Conservation (phyloP, 2,113 vertebrate genomes). For the Donacobius atricapilla region DNA sequence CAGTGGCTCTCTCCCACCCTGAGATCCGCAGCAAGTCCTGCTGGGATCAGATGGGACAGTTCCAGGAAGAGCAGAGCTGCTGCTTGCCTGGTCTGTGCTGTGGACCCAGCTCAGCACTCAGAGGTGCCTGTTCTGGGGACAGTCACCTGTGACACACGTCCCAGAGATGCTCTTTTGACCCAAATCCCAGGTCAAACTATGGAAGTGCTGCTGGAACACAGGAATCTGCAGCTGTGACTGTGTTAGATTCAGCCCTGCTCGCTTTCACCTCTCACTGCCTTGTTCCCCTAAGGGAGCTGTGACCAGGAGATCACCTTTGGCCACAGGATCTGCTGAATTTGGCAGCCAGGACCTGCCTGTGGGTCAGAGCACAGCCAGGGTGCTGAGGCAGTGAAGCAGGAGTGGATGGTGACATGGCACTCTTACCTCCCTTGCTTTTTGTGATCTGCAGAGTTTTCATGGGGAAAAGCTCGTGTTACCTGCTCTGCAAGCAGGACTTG, state of each 20-base stretch:
- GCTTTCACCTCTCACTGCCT: background rate
- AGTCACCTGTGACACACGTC: background rate
- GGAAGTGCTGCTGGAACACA: background rate
- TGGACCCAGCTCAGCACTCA: background rate
- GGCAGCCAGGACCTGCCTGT: background rate
- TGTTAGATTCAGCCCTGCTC: background rate
- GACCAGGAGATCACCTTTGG: background rate
- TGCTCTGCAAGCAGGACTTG: background rate
- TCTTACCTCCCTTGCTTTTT: background rate
- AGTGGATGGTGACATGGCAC: background rate
- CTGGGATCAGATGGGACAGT: fast-evolving
- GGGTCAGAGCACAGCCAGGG: fast-evolving
- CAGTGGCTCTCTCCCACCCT: background rate
- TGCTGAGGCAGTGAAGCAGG: no score
- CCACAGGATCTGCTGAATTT: background rate
- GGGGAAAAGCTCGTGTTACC: background rate
- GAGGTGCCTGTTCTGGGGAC: fast-evolving
- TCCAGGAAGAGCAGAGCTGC: background rate
- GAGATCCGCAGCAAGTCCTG: background rate
- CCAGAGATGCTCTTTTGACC: background rate
- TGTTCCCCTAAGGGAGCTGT: background rate
- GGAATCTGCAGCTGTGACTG: background rate
- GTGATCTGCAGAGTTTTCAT: background rate
- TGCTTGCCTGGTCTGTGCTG: fast-evolving
- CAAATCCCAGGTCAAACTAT: background rate